Base-by-base conservation (phyloP, 2,797 vertebrate genomes). In the Propithecus perrieri region DNA sequence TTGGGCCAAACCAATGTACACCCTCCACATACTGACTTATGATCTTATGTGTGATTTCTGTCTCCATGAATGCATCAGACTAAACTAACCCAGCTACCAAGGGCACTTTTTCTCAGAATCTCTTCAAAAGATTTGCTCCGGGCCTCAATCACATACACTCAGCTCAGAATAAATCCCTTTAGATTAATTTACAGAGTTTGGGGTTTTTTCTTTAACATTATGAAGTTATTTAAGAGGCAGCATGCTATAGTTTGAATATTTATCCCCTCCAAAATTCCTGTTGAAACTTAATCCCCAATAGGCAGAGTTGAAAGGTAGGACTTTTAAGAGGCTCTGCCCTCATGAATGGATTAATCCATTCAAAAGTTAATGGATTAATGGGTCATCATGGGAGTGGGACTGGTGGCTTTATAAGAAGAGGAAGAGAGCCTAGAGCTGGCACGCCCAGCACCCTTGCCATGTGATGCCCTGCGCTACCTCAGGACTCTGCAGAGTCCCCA, bases 401-500 rank as follows among this genome's bases (percentile, higher is more conserved):
- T 48, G 43, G 18, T 75, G 9, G 17, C 72, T n/a, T 75, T 48
- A 48, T 1, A 5, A 75, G 72, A 75, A 48, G 46, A 75, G 72
- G 28, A 75, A 48, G 30, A 28, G 41, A 28, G 24, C 7, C 3
- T 6, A 28, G 8, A 48, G 43, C 28, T 20, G 18, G 46, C 43
- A 11, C 30, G 10, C 17, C 46, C 72, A 48, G 72, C 28, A 0
- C 43, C 72, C 43, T 75, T 75, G 46, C 9, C 28, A 5, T 48
- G 30, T 33, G 43, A 48, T 18, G 5, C 46, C 43, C 17, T 2
- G 5, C 1, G 9, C 17, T 0, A 0, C 43, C 72, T 48, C 17
- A 6, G 18, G 30, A 20, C 30, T 75, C 72, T 75, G 72, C 72
- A n/a, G 30, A 33, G 43, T 75, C 5, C 4, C 30, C 30, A 33